Evolutionary conservation across 2,113 vertebrate genomes (phyloP).

Genomic region (Megaptera novaeangliae): DNA sequence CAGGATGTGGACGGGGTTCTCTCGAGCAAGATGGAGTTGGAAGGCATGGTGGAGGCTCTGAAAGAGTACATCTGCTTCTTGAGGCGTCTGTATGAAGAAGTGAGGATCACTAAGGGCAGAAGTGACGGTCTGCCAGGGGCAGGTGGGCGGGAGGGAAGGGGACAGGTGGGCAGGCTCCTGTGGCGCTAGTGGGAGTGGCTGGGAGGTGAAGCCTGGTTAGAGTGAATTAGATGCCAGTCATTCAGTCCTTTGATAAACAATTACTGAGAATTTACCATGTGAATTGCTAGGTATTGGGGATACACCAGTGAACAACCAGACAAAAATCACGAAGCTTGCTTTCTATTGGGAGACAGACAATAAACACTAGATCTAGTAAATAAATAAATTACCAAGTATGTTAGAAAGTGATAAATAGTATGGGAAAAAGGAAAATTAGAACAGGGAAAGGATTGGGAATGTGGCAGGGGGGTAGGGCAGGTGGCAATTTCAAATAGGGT

Average conservation of each 20-base stretch:
- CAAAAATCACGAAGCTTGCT: not conserved
- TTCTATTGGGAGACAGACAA: not conserved
- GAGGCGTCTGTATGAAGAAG: conserved; percentile 75
- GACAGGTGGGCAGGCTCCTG: not conserved
- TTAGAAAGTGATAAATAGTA: not conserved
- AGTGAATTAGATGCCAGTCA: not conserved
- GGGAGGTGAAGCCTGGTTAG: not conserved
- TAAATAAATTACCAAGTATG: not conserved
- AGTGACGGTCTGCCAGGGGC: not conserved
- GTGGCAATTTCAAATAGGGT: not conserved
- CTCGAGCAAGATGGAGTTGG: conserved; percentile 81
- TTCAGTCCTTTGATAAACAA: not conserved
- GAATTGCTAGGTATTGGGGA: not conserved
- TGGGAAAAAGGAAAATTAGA: not conserved
- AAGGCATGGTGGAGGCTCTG: conserved; percentile 74
- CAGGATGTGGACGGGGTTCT: conserved; percentile 83
- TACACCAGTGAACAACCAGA: not conserved
- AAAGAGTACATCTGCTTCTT: conserved; percentile 77
- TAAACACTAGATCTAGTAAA: not conserved
- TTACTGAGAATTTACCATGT: not conserved
- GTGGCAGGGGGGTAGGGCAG: not conserved
- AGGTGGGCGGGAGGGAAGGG: not conserved
- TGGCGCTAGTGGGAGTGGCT: not conserved
- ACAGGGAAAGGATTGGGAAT: not conserved
- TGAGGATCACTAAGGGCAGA: conserved; percentile 52